phyloP scores from a whole-genome alignment of 2,797 vertebrate genomes.

The Naso thynnoides region DNA sequence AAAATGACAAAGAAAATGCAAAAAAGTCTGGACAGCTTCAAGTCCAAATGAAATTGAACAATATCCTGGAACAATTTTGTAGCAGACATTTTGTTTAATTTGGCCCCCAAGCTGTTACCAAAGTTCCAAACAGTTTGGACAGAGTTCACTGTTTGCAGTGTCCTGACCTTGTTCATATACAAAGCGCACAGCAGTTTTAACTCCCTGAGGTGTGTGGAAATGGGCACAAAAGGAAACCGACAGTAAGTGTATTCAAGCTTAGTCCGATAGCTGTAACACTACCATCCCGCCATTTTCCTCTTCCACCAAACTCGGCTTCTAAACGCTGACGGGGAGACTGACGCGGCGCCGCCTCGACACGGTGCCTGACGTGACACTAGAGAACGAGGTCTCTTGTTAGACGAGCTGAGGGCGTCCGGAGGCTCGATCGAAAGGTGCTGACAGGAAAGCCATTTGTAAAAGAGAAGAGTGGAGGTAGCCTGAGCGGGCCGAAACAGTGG shows the following conservation, averaged over 20 bases:
- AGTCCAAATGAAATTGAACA: background rate
- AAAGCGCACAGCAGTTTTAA: constrained; percentile 6
- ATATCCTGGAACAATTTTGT: background rate
- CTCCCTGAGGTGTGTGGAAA: constrained; percentile 31
- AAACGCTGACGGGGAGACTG: constrained; percentile 25
- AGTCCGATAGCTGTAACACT: constrained; percentile 46
- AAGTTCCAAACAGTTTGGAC: background rate
- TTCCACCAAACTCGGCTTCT: constrained; percentile 18
- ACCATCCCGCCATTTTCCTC: constrained; percentile 28
- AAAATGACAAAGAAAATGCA: background rate
- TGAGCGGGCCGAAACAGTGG: constrained; percentile 29
- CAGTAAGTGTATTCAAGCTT: constrained; percentile 53
- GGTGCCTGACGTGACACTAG: constrained; percentile 42
- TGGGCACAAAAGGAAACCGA: constrained; percentile 32
- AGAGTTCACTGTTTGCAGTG: background rate
- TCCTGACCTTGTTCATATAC: constrained; percentile 31
- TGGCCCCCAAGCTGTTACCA: background rate
- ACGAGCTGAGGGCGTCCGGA: constrained; percentile 39
- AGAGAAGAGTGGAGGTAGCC: constrained; percentile 37
- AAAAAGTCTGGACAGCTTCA: background rate
- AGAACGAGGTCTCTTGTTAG: constrained; percentile 66
- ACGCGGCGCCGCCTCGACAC: constrained; percentile 27
- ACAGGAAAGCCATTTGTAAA: constrained; percentile 60
- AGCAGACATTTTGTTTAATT: background rate
- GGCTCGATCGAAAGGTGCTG: constrained; percentile 62